phyloP scores from a whole-genome alignment of 2,888 invertebrate species.

The Beris morrisii region DNA sequence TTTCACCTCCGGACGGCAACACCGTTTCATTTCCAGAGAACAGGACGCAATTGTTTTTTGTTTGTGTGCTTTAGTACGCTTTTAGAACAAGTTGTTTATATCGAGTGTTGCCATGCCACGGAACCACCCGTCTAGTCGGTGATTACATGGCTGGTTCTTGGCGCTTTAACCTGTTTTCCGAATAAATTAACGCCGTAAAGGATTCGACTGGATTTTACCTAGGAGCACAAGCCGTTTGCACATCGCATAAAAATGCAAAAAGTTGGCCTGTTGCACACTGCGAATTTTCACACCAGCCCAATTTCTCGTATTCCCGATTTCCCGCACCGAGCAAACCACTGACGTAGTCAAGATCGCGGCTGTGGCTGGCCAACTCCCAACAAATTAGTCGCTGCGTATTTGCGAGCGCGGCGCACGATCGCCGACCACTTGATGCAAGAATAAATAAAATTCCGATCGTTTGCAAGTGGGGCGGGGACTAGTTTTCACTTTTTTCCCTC shows the following conservation, averaged over 20 bases:
- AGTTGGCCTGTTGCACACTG: conserved; percentile 10
- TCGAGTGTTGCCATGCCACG: conserved; percentile 15
- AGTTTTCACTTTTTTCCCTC: conserved; percentile 11
- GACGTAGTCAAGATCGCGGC: conserved; percentile 22
- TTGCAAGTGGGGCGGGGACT: neutral
- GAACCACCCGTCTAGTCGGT: neutral
- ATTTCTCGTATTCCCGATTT: neutral
- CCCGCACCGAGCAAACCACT: neutral
- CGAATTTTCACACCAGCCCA: conserved; percentile 7
- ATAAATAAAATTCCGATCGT: neutral
- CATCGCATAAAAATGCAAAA: no score
- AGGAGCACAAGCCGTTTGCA: no score
- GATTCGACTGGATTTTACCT: no score
- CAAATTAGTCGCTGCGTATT: neutral
- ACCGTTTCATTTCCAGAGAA: neutral
- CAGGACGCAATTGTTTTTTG: neutral
- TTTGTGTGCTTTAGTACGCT: conserved; percentile 10
- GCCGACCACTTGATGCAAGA: neutral
- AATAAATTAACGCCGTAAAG: no score
- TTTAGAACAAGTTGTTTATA: conserved; percentile 18
- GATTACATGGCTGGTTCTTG: no score
- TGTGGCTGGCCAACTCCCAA: conserved; percentile 22
- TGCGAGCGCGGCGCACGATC: neutral
- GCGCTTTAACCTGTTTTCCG: no score
- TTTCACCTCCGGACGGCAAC: neutral